Conservation (phyloP, 2,888 invertebrate species). For the Platycnemis pennipes region DNA sequence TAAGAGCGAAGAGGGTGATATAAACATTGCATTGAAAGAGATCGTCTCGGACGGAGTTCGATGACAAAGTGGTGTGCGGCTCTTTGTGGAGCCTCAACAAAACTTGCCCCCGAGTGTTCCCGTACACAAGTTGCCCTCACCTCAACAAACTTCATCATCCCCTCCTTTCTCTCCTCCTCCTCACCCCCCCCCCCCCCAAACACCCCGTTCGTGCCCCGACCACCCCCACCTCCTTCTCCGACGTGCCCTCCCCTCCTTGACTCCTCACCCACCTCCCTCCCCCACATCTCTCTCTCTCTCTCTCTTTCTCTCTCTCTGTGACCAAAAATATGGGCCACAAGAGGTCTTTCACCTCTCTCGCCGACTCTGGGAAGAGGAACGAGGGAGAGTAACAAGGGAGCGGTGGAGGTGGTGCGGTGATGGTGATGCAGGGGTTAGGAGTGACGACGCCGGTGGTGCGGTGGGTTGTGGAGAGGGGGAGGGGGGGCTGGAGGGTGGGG, state of each 20-base stretch:
- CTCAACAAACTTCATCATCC: not conserved
- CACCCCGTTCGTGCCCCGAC: not conserved
- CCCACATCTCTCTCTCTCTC: not conserved
- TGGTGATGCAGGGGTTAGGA: not conserved
- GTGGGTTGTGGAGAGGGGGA: not conserved
- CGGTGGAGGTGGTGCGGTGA: not conserved
- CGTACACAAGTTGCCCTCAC: not conserved
- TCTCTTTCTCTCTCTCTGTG: conserved; percentile 31
- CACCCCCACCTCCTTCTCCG: not conserved
- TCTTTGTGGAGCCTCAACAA: not conserved
- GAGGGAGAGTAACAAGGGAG: conserved; percentile 39
- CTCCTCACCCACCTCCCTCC: conserved; percentile 1
- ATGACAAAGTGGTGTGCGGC: not conserved
- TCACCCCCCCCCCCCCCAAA: not conserved
- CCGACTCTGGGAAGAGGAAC: conserved; percentile 38
- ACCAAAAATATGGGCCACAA: conserved; percentile 58
- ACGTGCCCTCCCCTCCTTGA: conserved; percentile 34
- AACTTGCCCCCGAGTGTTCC: not conserved
- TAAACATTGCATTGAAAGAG: not conserved
- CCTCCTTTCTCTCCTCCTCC: not conserved
- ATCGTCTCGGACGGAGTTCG: too few species aligned
- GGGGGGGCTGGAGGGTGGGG: too few species aligned
- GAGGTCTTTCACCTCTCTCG: conserved; percentile 56
- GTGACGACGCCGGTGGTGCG: not conserved
- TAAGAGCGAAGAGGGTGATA: not conserved